Conservation (phyloP, 2,888 invertebrate species). For the Dasypogon diadema region DNA sequence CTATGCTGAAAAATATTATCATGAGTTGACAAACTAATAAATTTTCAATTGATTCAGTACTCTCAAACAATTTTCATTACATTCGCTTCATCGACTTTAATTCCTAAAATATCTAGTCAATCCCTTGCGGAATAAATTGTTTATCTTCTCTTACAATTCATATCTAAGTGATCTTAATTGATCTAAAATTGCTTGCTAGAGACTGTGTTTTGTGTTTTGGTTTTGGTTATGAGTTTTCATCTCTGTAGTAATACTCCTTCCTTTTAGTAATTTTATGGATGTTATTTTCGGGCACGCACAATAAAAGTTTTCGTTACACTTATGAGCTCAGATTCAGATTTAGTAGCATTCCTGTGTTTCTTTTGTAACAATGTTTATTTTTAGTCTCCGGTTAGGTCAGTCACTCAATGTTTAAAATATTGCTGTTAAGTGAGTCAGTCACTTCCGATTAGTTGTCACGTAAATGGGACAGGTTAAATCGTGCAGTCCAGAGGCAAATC, state of each 20-base stretch:
- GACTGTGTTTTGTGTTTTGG: slow-evolving; percentile 4
- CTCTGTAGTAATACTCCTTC: too few species aligned
- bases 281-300: slow-evolving; percentile 4
- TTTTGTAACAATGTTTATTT: slow-evolving; percentile 30
- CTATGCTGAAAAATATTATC: too few species aligned
- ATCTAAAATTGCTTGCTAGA: slow-evolving; percentile 22
- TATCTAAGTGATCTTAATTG: slow-evolving; percentile 14
- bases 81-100: too few species aligned
- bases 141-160: background rate
- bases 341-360: background rate
- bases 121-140: background rate
- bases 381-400: slow-evolving; percentile 11
- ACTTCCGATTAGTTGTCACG: slow-evolving; percentile 42
- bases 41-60: too few species aligned
- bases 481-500: slow-evolving; percentile 2
- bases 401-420: slow-evolving; percentile 24
- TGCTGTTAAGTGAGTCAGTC: slow-evolving; percentile 6
- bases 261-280: too few species aligned
- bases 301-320: slow-evolving; percentile 14
- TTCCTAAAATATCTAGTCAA: background rate
- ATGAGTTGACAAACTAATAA: too few species aligned
- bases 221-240: too few species aligned
- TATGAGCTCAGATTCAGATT: background rate
- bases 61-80: too few species aligned
- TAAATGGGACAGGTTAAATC: slow-evolving; percentile 19